Base-by-base conservation (phyloP, 64 coral and sea anemone species). In the Porites australiensis region DNA sequence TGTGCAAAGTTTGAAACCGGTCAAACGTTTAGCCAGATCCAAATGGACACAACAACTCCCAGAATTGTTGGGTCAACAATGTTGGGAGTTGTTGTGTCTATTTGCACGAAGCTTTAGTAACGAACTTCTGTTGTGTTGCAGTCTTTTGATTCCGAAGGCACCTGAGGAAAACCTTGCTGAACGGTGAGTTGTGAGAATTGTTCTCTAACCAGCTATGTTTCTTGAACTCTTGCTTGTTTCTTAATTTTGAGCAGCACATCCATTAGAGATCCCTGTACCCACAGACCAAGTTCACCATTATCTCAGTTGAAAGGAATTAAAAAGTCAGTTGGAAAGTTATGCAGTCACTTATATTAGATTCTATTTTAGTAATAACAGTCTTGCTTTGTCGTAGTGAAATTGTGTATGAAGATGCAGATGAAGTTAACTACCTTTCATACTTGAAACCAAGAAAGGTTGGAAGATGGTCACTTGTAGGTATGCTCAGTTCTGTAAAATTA, bases 381-480 rank as follows among this genome's bases (percentile, higher is more conserved):
- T 57, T 57, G 52, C 3, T 71, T 6, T 55, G 52, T 50, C 2
- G 6, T 27, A 98, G 93, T 64, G 93, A 90, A 79, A 78, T 98
- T 50, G 72, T 98, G 44, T 92, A 86, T 87, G 96, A 95, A 66
- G 90, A 95, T 65, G 85, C 93, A 49, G 88, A 92, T 20, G 64
- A 93, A 45, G 80, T 85, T 1, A 77, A 48, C 12, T 90, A 72
- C 72, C 77, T 74, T 49, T 55, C 53, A 22, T 93, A 93, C 69
- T 82, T 89, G 8, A 89, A 80, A 65, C 87, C 81, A 47, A 82
- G 90, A 6, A 98, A 88, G 67, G 88, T 88, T 44, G 86, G 63
- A 72, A 88, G 93, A 67, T 98, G 96, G 96, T 78, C 83, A 43
- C 92, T 89, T 74, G 79, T 77, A 83, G 96, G 96, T 98, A 62